Evolutionary conservation across 2,113 vertebrate species (phyloP).

Genomic region (Amblyornis subalaris): DNA sequence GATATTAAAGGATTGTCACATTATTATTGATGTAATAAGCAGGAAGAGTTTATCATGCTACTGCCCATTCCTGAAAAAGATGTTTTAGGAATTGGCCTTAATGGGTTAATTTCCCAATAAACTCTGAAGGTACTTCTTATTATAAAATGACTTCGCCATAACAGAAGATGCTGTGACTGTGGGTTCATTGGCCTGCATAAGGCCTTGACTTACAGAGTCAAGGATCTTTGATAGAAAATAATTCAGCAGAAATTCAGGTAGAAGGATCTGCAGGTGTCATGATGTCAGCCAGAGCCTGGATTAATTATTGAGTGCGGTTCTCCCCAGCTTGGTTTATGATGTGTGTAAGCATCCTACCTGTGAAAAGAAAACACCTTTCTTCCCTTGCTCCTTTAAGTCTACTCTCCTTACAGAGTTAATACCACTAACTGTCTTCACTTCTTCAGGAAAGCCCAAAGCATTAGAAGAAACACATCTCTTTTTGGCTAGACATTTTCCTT

Average conservation of each 20-base stretch:
- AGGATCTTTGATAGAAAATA: neutral
- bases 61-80: neutral
- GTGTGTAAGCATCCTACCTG: neutral
- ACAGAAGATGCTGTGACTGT: neutral
- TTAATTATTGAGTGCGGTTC: neutral
- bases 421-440: neutral
- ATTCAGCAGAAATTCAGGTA: neutral
- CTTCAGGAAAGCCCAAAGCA: neutral
- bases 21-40: neutral
- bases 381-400: neutral
- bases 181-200: neutral
- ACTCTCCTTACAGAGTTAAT: neutral
- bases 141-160: neutral
- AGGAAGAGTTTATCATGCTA: neutral
- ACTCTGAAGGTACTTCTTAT: neutral
- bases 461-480: neutral
- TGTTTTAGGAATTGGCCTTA: neutral
- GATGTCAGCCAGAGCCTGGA: neutral
- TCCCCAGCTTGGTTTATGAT: neutral
- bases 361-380: neutral
- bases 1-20: neutral
- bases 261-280: neutral
- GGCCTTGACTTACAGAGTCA: neutral
- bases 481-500: neutral
- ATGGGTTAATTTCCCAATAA: neutral